These are phyloP conservation scores for Steinernema scapterisci DNA, from an alignment of 2,888 invertebrate species.

Conservation along the genomic window DNA sequence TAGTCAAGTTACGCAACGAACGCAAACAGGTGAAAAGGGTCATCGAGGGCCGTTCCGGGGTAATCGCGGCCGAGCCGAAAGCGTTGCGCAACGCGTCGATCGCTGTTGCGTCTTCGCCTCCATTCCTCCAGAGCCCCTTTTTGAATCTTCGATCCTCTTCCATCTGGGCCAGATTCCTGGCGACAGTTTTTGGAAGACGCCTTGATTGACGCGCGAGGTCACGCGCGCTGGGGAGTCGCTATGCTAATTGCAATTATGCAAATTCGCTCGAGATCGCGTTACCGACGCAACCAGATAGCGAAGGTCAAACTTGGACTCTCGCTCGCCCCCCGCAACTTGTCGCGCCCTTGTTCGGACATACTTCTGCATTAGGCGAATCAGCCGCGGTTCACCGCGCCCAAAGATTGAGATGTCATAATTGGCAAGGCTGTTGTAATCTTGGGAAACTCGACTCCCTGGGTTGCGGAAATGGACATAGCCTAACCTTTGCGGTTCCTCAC, in stretches of 20 bases:
- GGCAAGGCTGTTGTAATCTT: neutral
- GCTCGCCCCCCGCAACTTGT: constrained; percentile 19
- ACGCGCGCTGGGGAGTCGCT: constrained; percentile 25
- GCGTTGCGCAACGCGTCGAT: constrained; percentile 24
- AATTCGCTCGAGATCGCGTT: constrained; percentile 27
- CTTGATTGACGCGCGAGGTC: constrained; percentile 28
- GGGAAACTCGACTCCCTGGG: neutral
- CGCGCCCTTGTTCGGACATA: constrained; percentile 24
- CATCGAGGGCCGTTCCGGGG: neutral
- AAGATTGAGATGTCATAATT: constrained; percentile 18
- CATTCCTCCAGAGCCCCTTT: neutral
- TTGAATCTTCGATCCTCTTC: neutral
- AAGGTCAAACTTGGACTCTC: constrained; percentile 23
- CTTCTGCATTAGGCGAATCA: constrained; percentile 22
- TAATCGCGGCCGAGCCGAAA: constrained; percentile 19
- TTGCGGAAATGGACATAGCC: neutral
- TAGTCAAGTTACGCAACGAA: constrained; percentile 14
- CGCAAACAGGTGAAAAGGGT: constrained; percentile 31
- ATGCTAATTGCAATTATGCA: constrained; percentile 33
- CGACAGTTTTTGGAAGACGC: neutral
- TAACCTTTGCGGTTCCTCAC: neutral
- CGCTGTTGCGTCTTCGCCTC: neutral
- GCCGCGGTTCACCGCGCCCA: constrained; percentile 2
- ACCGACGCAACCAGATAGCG: constrained; percentile 32
- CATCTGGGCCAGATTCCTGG: constrained; percentile 5